phyloP scores from a whole-genome alignment of 2,113 vertebrate genomes.

The Cranoglanis bouderius region DNA sequence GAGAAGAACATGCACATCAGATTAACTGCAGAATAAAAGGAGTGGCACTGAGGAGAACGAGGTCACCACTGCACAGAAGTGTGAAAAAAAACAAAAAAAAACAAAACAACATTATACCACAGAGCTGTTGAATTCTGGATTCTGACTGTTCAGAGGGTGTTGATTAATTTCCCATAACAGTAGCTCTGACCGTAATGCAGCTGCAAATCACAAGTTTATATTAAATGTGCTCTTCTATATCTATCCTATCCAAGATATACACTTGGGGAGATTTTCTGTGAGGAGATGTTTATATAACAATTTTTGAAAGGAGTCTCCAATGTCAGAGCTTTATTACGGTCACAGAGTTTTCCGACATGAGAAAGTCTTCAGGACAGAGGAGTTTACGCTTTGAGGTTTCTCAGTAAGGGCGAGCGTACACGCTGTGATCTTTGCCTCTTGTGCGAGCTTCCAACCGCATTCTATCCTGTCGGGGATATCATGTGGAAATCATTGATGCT shows the following conservation, averaged over 20 bases:
- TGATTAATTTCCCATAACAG: neutral
- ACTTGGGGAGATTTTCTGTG: neutral
- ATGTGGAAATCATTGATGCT: too few species aligned
- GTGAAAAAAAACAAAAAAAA: neutral
- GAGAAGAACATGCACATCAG: constrained; percentile 32
- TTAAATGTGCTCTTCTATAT: neutral
- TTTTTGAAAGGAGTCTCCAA: neutral
- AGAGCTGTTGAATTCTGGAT: neutral
- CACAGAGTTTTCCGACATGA: neutral
- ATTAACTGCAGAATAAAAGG: neutral
- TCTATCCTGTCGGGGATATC: too few species aligned
- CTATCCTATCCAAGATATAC: too few species aligned
- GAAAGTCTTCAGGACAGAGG: neutral
- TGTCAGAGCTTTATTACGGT: neutral
- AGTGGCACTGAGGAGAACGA: neutral
- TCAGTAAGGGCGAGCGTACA: too few species aligned
- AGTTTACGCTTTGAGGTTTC: neutral
- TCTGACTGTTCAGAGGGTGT: neutral
- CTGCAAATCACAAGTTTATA: too few species aligned
- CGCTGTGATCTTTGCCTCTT: too few species aligned
- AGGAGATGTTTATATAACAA: neutral
- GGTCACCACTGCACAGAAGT: neutral
- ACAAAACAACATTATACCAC: neutral
- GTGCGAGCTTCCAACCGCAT: too few species aligned
- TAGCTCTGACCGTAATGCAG: neutral